These are phyloP conservation scores for Ammodramus savannarum DNA, from an alignment of 2,113 vertebrate species.

Conservation along the genomic window DNA sequence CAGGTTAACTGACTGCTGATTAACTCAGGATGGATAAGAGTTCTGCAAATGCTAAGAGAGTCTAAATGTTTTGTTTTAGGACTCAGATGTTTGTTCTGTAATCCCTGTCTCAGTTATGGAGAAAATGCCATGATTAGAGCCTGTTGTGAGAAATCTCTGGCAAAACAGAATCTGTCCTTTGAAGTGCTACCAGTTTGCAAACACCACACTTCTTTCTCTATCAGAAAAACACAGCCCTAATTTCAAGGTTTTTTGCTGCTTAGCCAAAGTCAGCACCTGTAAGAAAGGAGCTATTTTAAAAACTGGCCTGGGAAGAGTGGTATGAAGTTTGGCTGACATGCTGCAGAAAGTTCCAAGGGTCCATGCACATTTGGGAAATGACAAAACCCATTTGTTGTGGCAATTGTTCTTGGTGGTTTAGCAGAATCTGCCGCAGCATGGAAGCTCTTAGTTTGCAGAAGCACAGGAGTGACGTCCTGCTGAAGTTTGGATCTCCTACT, in stretches of 20 bases:
- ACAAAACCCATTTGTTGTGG: not conserved
- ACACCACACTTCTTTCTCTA: not conserved
- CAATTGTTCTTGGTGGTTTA: not conserved
- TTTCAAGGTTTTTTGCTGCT: not conserved
- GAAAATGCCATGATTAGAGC: not conserved
- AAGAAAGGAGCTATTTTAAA: not conserved
- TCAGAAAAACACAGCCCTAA: not conserved
- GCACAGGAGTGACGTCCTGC: not conserved
- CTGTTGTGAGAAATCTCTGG: not conserved
- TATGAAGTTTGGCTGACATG: not conserved
- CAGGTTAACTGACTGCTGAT: not conserved
- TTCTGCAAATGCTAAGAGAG: not conserved
- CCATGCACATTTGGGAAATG: not conserved
- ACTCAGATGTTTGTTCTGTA: not conserved
- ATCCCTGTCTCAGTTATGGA: not conserved
- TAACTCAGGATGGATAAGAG: not conserved
- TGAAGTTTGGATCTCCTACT: not conserved
- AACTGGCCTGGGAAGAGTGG: not conserved
- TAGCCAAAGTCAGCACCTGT: not conserved
- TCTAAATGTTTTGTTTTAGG: not conserved
- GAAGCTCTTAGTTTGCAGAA: not conserved
- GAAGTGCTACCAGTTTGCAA: not conserved
- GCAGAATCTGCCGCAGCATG: not conserved
- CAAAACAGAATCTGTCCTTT: not conserved
- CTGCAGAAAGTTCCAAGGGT: not conserved